phyloP scores from a whole-genome alignment of 2,797 vertebrate species.

The Premnoplex brunnescens region DNA sequence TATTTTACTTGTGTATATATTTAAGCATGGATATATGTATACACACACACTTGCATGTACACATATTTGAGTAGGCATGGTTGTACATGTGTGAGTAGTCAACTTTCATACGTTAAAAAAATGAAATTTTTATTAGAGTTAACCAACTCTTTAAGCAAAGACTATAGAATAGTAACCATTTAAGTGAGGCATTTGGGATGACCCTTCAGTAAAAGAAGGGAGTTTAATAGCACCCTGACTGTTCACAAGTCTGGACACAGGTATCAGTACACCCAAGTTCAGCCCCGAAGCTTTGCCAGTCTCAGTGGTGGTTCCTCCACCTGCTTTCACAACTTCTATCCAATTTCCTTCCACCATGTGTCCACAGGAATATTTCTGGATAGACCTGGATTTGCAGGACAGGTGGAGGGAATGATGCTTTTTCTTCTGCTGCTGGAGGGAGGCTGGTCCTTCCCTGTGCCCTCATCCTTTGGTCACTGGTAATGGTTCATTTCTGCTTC shows the following conservation, averaged over 20 bases:
- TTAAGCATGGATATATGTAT: not conserved
- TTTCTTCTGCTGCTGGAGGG: not conserved
- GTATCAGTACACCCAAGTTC: rapidly evolving
- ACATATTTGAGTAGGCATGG: not conserved
- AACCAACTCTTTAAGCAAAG: not conserved
- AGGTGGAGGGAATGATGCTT: not conserved
- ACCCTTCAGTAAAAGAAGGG: not conserved
- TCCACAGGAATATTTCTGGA: not conserved
- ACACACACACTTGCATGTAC: not conserved
- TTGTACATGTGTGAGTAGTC: not conserved
- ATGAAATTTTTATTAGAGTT: not conserved
- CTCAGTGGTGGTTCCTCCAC: not conserved
- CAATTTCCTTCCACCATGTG: not conserved
- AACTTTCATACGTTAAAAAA: not conserved
- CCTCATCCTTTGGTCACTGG: not conserved
- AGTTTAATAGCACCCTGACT: not conserved
- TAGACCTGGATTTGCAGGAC: not conserved
- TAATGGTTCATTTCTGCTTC: not conserved
- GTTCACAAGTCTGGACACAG: not conserved
- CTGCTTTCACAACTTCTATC: not conserved
- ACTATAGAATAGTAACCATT: not conserved
- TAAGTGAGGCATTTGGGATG: not conserved
- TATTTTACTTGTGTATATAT: not conserved
- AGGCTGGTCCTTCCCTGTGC: not conserved
- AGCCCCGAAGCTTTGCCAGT: not conserved